Evolutionary conservation across 2,797 vertebrate genomes (phyloP).

Genomic region (Gallinago solitaria): DNA sequence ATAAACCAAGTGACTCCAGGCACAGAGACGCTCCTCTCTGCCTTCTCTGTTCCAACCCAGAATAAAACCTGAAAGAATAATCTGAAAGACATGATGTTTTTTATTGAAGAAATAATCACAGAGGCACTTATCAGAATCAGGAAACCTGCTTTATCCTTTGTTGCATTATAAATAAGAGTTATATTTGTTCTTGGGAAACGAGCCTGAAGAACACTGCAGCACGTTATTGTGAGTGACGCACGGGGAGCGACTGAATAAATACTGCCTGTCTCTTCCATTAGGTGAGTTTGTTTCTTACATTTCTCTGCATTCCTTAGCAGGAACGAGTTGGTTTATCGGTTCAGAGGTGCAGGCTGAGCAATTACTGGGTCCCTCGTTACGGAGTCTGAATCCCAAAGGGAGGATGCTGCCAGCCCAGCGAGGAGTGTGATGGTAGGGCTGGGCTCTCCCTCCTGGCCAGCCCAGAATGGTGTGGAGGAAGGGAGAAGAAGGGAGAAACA

Average conservation of each 20-base stretch:
- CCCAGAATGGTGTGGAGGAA: background rate
- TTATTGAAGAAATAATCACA: constrained; percentile 58
- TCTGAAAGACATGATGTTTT: background rate
- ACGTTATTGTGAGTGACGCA: background rate
- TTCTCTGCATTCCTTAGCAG: background rate
- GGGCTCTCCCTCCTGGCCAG: background rate
- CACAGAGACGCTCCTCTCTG: background rate
- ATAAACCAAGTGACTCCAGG: background rate
- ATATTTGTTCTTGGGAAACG: constrained; percentile 47
- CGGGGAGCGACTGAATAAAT: background rate
- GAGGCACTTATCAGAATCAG: constrained; percentile 29
- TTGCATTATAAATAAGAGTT: constrained; percentile 70
- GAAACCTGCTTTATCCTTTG: constrained; percentile 43
- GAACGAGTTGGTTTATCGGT: background rate
- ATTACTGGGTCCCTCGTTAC: fast-evolving
- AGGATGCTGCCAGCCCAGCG: background rate
- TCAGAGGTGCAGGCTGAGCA: background rate
- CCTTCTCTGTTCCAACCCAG: constrained; percentile 1
- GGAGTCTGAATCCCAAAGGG: background rate
- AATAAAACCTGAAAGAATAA: constrained; percentile 44
- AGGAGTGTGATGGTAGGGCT: fast-evolving
- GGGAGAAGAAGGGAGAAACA: background rate
- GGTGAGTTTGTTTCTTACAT: background rate
- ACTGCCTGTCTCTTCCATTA: constrained; percentile 29
- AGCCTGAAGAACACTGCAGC: constrained; percentile 2